These are phyloP conservation scores for Molorchus minor DNA, from an alignment of 2,888 invertebrate species.

Conservation along the genomic window DNA sequence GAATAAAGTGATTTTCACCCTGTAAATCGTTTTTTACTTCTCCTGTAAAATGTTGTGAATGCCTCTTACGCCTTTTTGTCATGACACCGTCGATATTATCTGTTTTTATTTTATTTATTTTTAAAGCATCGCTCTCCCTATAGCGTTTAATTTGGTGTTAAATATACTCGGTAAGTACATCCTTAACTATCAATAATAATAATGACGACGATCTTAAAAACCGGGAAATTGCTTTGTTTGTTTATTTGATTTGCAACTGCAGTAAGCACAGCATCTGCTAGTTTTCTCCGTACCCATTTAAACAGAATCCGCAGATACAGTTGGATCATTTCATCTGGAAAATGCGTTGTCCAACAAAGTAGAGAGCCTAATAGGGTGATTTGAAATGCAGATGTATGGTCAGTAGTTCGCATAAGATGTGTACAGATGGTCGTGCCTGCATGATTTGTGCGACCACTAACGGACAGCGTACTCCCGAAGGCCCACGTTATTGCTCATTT, in stretches of 20 bases:
- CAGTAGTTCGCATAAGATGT: constrained; percentile 55
- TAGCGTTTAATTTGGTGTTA: neutral
- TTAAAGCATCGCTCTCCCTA: neutral
- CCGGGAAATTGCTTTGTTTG: neutral
- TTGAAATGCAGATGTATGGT: constrained; percentile 61
- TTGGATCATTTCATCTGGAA: constrained; percentile 13
- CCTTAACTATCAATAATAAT: neutral
- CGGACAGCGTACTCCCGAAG: constrained; percentile 49
- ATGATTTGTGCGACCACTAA: constrained; percentile 61
- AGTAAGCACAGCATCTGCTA: neutral
- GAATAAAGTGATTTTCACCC: no score
- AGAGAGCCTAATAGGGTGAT: constrained; percentile 49
- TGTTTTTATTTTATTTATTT: no score
- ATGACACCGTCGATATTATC: no score
- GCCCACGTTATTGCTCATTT: constrained; percentile 41
- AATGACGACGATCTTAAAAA: no score
- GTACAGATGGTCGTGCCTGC: constrained; percentile 58
- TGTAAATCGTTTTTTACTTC: no score
- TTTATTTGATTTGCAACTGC: neutral
- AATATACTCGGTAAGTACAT: neutral
- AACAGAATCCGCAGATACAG: neutral
- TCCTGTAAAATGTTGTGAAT: no score
- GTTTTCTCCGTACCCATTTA: neutral
- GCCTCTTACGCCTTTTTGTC: no score
- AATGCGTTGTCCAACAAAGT: constrained; percentile 30